These are phyloP conservation scores for Galeopsomyia nigrocyanea DNA, from an alignment of 2,888 invertebrate species.

Conservation along the genomic window DNA sequence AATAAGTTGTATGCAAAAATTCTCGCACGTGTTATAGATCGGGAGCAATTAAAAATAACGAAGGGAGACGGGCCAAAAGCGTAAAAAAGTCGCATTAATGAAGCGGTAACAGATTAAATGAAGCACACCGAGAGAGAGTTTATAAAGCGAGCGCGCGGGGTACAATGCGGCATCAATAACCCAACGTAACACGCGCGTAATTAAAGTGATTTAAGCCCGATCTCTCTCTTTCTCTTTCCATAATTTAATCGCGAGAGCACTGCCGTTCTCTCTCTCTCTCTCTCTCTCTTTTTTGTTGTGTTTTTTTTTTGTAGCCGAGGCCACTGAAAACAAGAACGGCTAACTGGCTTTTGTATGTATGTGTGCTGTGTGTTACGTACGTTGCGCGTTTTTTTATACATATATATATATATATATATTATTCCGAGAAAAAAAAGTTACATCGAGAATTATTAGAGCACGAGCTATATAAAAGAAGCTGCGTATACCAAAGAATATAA, in stretches of 20 bases:
- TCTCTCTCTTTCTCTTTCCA: slow-evolving; percentile 22
- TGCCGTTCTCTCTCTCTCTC: neutral
- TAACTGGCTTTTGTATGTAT: no score
- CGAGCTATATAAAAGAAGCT: no score
- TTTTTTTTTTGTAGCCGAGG: no score
- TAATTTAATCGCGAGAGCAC: slow-evolving; percentile 38
- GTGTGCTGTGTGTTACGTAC: no score
- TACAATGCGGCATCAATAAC: slow-evolving; percentile 46
- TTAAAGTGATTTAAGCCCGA: slow-evolving; percentile 45
- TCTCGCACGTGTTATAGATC: neutral
- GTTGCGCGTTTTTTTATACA: no score
- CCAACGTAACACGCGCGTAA: slow-evolving; percentile 34
- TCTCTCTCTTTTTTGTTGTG: neutral
- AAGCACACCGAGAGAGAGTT: slow-evolving; percentile 12
- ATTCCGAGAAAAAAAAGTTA: no score
- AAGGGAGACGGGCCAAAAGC: neutral
- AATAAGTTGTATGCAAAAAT: neutral
- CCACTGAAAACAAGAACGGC: no score
- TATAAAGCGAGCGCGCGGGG: neutral
- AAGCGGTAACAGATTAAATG: slow-evolving; percentile 44
- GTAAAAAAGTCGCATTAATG: slow-evolving; percentile 42
- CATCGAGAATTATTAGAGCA: no score
- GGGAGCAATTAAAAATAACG: slow-evolving; percentile 35
- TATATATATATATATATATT: no score
- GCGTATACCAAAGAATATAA: no score